Evolutionary conservation across 1,140 invertebrate species (phyloP), one percentile per base, ranked within the genome.

Genomic region (Euglossa dilemma): DNA sequence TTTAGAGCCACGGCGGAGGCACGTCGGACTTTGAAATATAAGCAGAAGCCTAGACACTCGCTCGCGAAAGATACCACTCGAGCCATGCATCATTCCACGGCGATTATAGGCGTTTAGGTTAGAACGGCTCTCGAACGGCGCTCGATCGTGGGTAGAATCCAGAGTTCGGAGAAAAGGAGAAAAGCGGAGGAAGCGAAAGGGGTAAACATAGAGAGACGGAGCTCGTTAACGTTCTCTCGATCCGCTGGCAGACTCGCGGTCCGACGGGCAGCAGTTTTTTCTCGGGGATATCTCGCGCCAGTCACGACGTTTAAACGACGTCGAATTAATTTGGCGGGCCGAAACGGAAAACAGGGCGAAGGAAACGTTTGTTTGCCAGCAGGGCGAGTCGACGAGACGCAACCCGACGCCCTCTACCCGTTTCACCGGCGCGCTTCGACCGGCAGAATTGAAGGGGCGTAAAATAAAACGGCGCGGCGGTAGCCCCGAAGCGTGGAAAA

Each of bases 241-340:
- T 79, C 43, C 36, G 25, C 43, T 36, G 23, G 25, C 76, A 47
- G 36, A 57, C 76, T 78, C 52, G 45, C 47, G 23, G 14, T 43
- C n/a, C n/a, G 25, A 79, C 36, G 73, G 54, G 11, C 36, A 47
- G 52, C 28, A 45, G 9, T 76, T 78, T 43, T 28, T 64, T 43
- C 36, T 23, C 66, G 20, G 47, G 66, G 66, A 59, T 70, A 71
- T 47, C 76, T 20, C 52, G 52, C 52, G 61, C 36, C 28, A 45
- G 63, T 18, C 47, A 6, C n/a, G 54, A 59, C 67, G 56, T 71
- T 50, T 36, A 52, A 72, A 67, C 75, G 63, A 56, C 50, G 61
- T 77, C 50, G 75, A 77, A 80, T 80, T 80, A 71, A 80, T 80
- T 80, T 61, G 50, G 14, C 61, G 20, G 20, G 45, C 23, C 56